Conservation (phyloP, 2,797 vertebrate genomes). For the Melanotaenia parkinsoni region DNA sequence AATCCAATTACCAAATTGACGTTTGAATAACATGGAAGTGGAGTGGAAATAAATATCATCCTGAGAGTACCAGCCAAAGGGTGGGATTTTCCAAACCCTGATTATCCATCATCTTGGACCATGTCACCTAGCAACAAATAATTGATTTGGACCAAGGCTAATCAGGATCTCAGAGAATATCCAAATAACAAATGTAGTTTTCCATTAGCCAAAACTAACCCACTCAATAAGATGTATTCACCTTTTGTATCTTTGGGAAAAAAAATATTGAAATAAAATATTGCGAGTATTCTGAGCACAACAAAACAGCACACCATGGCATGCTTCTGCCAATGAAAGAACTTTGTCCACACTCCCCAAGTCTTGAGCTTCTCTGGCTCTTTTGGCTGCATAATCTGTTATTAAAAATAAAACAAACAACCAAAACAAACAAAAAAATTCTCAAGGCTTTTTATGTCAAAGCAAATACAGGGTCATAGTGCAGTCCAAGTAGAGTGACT, state of each 20-base stretch:
- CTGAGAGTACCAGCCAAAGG: slow-evolving; percentile 85
- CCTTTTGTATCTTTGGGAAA: slow-evolving; percentile 81
- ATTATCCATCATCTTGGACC: slow-evolving; percentile 83
- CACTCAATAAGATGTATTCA: slow-evolving; percentile 70
- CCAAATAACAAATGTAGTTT: slow-evolving; percentile 74
- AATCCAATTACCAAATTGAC: slow-evolving; percentile 69
- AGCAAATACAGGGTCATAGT: slow-evolving; percentile 54
- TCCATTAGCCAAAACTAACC: slow-evolving; percentile 66
- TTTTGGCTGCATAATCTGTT: slow-evolving; percentile 83
- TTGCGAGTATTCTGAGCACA: slow-evolving; percentile 78
- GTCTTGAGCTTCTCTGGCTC: slow-evolving; percentile 65
- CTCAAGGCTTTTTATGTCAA: slow-evolving; percentile 65
- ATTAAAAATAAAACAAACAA: slow-evolving; percentile 68
- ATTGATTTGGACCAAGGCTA: slow-evolving; percentile 80
- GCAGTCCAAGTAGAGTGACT: slow-evolving; percentile 74
- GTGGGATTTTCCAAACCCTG: slow-evolving; percentile 76
- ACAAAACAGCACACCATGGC: slow-evolving; percentile 76
- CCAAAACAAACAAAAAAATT: slow-evolving; percentile 42
- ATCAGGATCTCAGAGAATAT: slow-evolving; percentile 76
- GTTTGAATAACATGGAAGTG: slow-evolving; percentile 71
- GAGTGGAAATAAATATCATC: slow-evolving; percentile 91
- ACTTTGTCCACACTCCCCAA: slow-evolving; percentile 63
- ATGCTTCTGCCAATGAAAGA: slow-evolving; percentile 78
- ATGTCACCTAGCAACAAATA: slow-evolving; percentile 76
- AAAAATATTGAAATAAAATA: slow-evolving; percentile 72